These are phyloP conservation scores for Epinotia demarniana DNA, from an alignment of 2,888 invertebrate species.

Conservation along the genomic window DNA sequence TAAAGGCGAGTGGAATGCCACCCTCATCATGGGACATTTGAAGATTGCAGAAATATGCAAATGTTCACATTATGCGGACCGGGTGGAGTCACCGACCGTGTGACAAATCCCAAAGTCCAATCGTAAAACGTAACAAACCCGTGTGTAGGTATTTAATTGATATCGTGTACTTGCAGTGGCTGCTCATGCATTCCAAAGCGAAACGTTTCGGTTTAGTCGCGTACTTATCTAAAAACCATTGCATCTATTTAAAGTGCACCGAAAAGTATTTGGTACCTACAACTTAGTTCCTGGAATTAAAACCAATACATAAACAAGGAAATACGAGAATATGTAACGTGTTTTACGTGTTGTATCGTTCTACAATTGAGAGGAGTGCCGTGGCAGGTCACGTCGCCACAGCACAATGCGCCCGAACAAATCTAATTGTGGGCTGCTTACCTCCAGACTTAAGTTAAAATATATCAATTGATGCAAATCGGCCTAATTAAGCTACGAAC, in stretches of 20 bases:
- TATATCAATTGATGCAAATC: background rate
- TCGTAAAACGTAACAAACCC: background rate
- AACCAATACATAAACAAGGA: background rate
- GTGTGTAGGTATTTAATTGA: background rate
- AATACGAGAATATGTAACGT: background rate
- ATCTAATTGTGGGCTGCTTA: background rate
- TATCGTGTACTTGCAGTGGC: background rate
- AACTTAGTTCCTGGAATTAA: background rate
- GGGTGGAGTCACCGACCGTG: background rate
- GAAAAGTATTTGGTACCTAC: background rate
- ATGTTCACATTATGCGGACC: too few species aligned
- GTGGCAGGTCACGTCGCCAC: background rate
- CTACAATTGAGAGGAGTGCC: background rate
- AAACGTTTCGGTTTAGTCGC: background rate
- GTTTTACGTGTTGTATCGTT: background rate
- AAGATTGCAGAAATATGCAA: too few species aligned
- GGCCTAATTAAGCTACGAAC: too few species aligned
- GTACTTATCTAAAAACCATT: background rate
- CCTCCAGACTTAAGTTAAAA: background rate
- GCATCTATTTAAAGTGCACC: background rate
- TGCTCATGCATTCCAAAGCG: background rate
- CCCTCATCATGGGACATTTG: too few species aligned
- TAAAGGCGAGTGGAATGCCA: too few species aligned
- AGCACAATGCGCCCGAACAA: background rate
- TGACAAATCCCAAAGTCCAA: background rate